Conservation (phyloP, 1,140 invertebrate genomes). For the Bombus superbus region DNA sequence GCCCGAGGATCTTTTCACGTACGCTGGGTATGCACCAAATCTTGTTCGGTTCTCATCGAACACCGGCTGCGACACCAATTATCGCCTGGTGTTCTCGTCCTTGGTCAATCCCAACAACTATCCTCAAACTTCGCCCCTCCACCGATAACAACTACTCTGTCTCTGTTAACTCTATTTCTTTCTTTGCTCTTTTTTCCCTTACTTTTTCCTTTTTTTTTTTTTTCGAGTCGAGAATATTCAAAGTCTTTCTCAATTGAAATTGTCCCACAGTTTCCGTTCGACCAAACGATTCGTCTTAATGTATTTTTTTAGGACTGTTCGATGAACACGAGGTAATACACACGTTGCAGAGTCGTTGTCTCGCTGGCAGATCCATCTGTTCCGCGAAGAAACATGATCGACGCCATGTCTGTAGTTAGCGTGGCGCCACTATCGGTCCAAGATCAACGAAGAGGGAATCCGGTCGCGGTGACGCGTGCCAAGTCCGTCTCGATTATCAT, state of each 20-base stretch:
- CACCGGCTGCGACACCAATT: conserved; percentile 37
- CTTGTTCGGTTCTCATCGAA: conserved; percentile 70
- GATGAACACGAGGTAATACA: not conserved
- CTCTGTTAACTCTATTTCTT: not conserved
- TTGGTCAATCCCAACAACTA: not conserved
- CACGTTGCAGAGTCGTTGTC: not conserved
- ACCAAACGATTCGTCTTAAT: not conserved
- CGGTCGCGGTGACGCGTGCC: conserved; percentile 12
- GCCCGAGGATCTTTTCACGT: conserved; percentile 69
- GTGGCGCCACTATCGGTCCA: conserved; percentile 5
- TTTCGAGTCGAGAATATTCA: not conserved
- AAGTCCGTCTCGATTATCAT: conserved; percentile 18
- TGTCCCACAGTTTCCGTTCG: not conserved
- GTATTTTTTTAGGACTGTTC: not conserved
- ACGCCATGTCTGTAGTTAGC: not conserved
- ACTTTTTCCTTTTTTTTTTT: too few species aligned
- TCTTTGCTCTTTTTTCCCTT: not conserved
- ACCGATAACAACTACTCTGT: not conserved
- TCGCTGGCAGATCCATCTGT: not conserved
- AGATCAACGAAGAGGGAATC: conserved; percentile 18
- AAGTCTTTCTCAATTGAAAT: not conserved
- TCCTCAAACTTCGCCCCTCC: not conserved
- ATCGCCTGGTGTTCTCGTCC: conserved; percentile 26
- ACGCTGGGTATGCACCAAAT: conserved; percentile 74
- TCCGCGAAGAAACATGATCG: not conserved